Evolutionary conservation across 1,140 invertebrate genomes (phyloP).

Genomic region (Metopolophium dirhodum): DNA sequence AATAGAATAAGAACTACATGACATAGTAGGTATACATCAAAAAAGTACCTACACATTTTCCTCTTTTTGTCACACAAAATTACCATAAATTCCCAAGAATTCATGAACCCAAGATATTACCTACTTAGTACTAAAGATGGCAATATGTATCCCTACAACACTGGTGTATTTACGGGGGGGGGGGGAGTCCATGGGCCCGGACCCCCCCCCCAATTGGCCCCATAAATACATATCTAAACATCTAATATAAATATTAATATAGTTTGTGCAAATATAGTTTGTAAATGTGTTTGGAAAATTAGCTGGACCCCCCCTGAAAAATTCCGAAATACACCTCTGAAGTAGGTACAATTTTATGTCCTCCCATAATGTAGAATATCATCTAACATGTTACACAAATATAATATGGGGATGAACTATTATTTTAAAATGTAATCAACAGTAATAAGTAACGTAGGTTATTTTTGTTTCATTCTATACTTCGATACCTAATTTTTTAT

Average conservation of each 20-base stretch:
- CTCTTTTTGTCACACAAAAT: neutral
- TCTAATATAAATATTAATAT: too few species aligned
- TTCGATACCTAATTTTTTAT: neutral
- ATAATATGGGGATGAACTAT: neutral
- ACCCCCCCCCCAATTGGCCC: too few species aligned
- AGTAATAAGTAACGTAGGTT: neutral
- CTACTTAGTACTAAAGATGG: too few species aligned
- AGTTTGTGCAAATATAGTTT: too few species aligned
- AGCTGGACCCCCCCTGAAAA: too few species aligned
- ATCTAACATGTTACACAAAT: neutral
- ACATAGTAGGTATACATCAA: neutral
- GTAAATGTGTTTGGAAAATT: too few species aligned
- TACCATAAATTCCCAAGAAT: too few species aligned
- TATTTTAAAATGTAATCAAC: neutral
- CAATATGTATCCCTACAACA: neutral
- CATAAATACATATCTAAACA: too few species aligned
- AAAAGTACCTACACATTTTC: neutral
- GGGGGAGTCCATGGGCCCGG: too few species aligned
- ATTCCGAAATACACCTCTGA: too few species aligned
- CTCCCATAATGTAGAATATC: neutral
- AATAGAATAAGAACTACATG: neutral
- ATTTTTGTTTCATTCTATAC: neutral
- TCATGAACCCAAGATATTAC: neutral
- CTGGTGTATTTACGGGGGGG: too few species aligned
- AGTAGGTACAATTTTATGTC: neutral